phyloP scores from a whole-genome alignment of 2,888 invertebrate species.

The Cephus sareptanus region DNA sequence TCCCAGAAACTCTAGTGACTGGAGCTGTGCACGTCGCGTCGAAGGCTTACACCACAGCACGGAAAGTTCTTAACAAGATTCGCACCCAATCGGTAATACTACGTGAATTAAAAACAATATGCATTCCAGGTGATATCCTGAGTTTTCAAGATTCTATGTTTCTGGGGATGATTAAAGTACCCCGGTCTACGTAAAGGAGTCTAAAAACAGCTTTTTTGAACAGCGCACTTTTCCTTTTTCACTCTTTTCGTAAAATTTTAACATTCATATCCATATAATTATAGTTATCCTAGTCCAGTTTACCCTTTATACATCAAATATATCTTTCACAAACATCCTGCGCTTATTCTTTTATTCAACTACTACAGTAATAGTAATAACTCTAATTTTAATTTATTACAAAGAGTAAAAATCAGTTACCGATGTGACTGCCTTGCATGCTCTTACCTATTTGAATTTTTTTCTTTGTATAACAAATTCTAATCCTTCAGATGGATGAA shows the following conservation, averaged over 20 bases:
- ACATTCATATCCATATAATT: not conserved
- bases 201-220: not conserved
- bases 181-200: not conserved
- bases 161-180: not conserved
- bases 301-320: not conserved
- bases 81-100: slow-evolving; percentile 39
- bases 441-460: too few species aligned
- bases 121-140: not conserved
- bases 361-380: not conserved
- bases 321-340: not conserved
- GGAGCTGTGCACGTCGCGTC: slow-evolving; percentile 66
- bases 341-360: not conserved
- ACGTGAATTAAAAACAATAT: not conserved
- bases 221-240: not conserved
- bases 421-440: not conserved
- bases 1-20: slow-evolving; percentile 63
- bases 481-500: not conserved
- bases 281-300: not conserved
- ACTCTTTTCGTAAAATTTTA: not conserved
- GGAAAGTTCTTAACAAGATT: slow-evolving; percentile 65
- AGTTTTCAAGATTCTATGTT: not conserved
- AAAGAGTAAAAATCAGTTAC: not conserved
- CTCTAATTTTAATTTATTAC: not conserved
- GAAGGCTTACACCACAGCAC: slow-evolving; percentile 64
- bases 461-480: not conserved